Evolutionary conservation across 2,113 vertebrate species (phyloP), one percentile per base, ranked within the genome.

Genomic region (Ondatra zibethicus): DNA sequence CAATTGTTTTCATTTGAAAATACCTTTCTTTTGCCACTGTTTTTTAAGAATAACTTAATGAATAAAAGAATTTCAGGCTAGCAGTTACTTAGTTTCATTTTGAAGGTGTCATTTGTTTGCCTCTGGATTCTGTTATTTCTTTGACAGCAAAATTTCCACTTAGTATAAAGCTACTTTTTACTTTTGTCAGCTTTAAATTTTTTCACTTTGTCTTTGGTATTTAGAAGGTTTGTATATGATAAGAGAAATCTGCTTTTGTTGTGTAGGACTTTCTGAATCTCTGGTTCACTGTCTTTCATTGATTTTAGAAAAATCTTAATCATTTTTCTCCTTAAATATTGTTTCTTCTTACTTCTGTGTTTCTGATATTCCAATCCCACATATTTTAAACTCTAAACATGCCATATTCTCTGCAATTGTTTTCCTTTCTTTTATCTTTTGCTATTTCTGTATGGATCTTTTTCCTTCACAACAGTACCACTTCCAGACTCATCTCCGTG

Each of bases 1-100:
- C 25, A 88, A 66, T 61, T 93, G 80, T 36, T 85, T 96, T 93
- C 70, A 86, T 80, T 89, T 93, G 45, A 93, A 93, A 97, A 96
- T 91, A 16, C n/a, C 47, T 85, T 47, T 85, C 2, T 93, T 90
- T 86, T 92, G 23, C 31, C 7, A 86, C 93, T 36, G 61, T 73
- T 80, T 86, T 52, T 45, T 39, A 94, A 91, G 63, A 52, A 88
- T 88, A 68, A 66, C 23, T 72, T 72, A 70, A 45, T 68, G 94
- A 96, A 78, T 45, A 88, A 61, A 92, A 63, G 47, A 91, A 90
- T 85, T 93, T 25, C 52, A 90, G 29, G 81, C 78, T 65, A 29
- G 76, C 6, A 52, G 50, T 84, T 93, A 91, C 55, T 95, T 96
- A 61, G 72, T 91, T 88, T 85, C 16, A 73, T 82, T 95, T 91